Base-by-base conservation (phyloP, 2,888 invertebrate genomes). In the Sabatieria punctata region DNA sequence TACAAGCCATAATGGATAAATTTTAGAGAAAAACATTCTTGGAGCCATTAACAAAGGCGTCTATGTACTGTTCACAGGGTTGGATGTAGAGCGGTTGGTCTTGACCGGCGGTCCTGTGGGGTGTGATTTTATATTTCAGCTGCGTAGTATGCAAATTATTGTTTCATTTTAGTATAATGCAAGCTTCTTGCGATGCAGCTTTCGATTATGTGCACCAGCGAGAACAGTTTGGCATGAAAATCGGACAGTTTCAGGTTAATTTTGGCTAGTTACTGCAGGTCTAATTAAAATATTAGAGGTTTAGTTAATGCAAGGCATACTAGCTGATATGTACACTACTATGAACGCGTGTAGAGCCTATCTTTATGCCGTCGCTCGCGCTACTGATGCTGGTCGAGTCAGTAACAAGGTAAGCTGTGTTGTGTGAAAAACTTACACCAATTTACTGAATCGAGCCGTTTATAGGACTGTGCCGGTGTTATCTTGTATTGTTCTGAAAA, bases 161-260 rank as follows among this genome's bases (percentile, higher is more conserved):
- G n/a, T n/a, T n/a, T n/a, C n/a, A n/a, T n/a, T n/a, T n/a, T n/a
- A n/a, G n/a, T n/a, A n/a, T n/a, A 19, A 85, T 93, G 83, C 95
- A 97, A 67, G 86, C 93, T 0, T 81, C 83, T 46, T 80, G 89
- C 60, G 97, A 97, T 67, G 72, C 80, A 3, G 78, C 95, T 0
- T 99, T 97, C 66, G 77, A 83, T 27, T 97, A 97, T 68, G 93
- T 89, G 0, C 93, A 99, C 64, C 77, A 80, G n/a, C 76, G 97
- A 52, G 82, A 85, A 65, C 91, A 91, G 61, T 99, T 97, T 66
- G 79, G 80, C 4, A 73, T 77, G 57, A 74, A 77, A 54, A 89
- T 99, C 60, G 93, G 84, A 4, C 82, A 86, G 63, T 95, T 88
- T 64, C 95, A 95, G 69, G 69, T 68, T 53, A n/a, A n/a, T n/a